Evolutionary conservation across 2,888 invertebrate species (phyloP).

Genomic region (Antheraea assamensis): DNA sequence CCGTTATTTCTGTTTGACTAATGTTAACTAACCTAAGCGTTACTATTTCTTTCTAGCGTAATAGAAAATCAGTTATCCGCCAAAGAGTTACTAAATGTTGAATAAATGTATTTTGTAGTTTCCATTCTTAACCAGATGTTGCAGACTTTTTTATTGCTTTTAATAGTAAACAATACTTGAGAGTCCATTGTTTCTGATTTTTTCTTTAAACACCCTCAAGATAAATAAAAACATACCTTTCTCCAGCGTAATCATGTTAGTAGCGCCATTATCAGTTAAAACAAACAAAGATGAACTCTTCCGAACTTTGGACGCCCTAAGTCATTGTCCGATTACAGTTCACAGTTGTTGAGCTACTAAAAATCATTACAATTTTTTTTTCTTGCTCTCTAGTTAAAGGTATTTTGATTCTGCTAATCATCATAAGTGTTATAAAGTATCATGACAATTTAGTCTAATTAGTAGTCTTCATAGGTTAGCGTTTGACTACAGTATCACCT

Average conservation of each 20-base stretch:
- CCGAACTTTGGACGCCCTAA: slow-evolving; percentile 25
- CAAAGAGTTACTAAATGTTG: no score
- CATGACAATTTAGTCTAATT: not conserved
- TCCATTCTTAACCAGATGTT: no score
- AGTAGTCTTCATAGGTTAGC: no score
- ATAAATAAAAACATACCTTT: not conserved
- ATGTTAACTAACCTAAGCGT: not conserved
- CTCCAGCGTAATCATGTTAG: not conserved
- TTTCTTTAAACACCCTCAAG: no score
- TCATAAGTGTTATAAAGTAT: not conserved
- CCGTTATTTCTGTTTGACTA: not conserved
- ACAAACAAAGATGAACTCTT: slow-evolving; percentile 44
- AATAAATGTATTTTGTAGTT: no score
- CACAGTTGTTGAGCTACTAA: not conserved
- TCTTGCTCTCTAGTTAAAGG: not conserved
- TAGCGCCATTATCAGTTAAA: slow-evolving; percentile 35
- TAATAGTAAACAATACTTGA: no score
- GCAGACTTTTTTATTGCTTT: no score
- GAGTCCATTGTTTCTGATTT: no score
- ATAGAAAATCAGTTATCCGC: no score
- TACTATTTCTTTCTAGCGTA: no score
- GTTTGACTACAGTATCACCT: no score
- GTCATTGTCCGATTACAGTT: slow-evolving; percentile 49
- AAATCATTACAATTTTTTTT: not conserved
- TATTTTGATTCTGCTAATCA: not conserved